These are phyloP conservation scores for Callyntrura sp. DNA, from an alignment of 2,888 invertebrate species.

Conservation along the genomic window DNA sequence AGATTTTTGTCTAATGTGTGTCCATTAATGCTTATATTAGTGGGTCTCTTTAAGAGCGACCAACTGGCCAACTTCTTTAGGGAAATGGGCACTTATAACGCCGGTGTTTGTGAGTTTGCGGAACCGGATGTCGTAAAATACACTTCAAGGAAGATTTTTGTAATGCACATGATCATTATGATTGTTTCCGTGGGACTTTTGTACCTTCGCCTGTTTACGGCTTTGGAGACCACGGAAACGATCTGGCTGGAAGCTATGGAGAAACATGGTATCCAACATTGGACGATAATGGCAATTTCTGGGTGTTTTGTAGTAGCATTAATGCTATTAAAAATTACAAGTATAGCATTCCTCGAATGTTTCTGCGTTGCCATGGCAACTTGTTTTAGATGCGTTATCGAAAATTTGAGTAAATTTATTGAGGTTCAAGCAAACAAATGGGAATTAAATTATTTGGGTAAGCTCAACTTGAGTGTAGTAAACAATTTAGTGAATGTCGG, in stretches of 20 bases:
- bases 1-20: slow-evolving; percentile 35
- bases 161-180: slow-evolving; percentile 12
- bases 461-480: neutral
- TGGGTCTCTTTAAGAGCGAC: slow-evolving; percentile 22
- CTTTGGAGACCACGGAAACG: slow-evolving; percentile 17
- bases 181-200: neutral
- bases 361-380: slow-evolving; percentile 49
- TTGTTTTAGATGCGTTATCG: slow-evolving; percentile 37
- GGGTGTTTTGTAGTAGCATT: neutral
- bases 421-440: slow-evolving; percentile 38
- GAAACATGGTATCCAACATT: neutral
- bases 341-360: slow-evolving; percentile 52
- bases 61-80: slow-evolving; percentile 11
- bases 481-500: neutral
- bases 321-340: neutral
- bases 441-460: slow-evolving; percentile 52
- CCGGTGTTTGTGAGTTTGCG: slow-evolving; percentile 37
- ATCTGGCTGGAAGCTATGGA: neutral
- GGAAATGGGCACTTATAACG: slow-evolving; percentile 60
- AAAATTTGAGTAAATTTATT: slow-evolving; percentile 53
- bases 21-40: slow-evolving; percentile 48
- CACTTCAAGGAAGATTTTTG: slow-evolving; percentile 16
- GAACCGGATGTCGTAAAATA: slow-evolving; percentile 6
- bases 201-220: slow-evolving; percentile 11
- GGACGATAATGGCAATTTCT: neutral